These are phyloP conservation scores for Cataglyphis altisquamis DNA, from an alignment of 2,888 invertebrate species.

Conservation along the genomic window DNA sequence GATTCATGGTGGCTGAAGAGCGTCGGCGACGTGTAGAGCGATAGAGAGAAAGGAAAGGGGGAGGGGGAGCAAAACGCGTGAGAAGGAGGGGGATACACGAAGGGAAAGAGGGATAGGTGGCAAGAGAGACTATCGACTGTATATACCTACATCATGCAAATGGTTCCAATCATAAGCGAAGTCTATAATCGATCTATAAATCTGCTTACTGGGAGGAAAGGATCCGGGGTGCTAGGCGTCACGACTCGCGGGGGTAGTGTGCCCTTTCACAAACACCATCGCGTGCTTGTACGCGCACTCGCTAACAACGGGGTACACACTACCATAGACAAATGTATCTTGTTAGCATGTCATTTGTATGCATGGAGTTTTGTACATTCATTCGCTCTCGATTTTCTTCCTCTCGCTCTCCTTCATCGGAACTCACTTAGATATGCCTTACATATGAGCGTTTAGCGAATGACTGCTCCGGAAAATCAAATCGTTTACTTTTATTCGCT, in stretches of 20 bases:
- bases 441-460: conserved; percentile 81
- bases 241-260: conserved; percentile 67
- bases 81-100: conserved; percentile 28
- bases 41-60: conserved; percentile 48
- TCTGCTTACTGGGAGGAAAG: conserved; percentile 83
- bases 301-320: conserved; percentile 74
- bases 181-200: conserved; percentile 86
- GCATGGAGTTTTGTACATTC: conserved; percentile 84
- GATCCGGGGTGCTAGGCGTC: conserved; percentile 67
- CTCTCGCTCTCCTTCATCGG: conserved; percentile 71
- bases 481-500: conserved; percentile 81
- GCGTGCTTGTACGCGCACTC: conserved; percentile 61
- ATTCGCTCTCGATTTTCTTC: conserved; percentile 60
- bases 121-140: conserved; percentile 66
- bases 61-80: background rate
- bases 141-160: conserved; percentile 85
- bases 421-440: conserved; percentile 64
- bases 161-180: conserved; percentile 85
- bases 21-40: conserved; percentile 39
- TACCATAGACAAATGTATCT: conserved; percentile 86
- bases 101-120: conserved; percentile 39
- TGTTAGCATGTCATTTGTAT: conserved; percentile 86
- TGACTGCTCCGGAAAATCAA: conserved; percentile 83
- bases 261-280: conserved; percentile 56
- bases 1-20: conserved; percentile 81